A percentile compares a stretch with the other conserved stretches of the same genome.
Evolutionary conservation across 2,113 vertebrate species (phyloP).

Genomic region (Stictonetta naevosa): DNA sequence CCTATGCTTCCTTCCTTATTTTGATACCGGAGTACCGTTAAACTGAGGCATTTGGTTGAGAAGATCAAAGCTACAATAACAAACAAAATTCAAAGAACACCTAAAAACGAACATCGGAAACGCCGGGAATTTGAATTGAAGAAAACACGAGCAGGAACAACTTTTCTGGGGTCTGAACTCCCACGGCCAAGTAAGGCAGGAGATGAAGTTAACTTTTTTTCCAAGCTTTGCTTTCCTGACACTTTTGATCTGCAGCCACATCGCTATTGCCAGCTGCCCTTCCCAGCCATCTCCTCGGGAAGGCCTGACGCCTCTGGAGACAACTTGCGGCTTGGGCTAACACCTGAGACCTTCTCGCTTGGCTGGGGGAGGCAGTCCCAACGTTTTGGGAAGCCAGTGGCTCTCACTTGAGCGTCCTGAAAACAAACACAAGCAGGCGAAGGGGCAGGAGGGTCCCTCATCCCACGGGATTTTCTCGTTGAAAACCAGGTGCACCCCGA

Average conservation of each 20-base stretch:
- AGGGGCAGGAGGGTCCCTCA: background rate
- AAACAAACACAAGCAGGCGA: background rate
- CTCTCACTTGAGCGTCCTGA: background rate
- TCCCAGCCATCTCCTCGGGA: background rate
- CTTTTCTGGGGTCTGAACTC: background rate
- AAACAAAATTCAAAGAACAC: background rate
- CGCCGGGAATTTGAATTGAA: background rate
- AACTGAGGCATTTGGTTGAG: background rate
- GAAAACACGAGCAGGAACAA: background rate
- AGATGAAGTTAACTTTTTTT: background rate
- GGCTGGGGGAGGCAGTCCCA: fast-evolving
- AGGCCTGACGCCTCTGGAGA: background rate
- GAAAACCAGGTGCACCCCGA: background rate
- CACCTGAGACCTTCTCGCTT: background rate
- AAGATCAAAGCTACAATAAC: background rate
- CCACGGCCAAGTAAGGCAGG: background rate
- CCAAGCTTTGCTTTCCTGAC: background rate
- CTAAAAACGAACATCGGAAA: background rate
- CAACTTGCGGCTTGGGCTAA: background rate
- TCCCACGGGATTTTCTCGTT: background rate
- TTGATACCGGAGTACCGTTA: background rate
- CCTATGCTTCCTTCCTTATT: background rate
- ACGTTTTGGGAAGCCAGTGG: background rate
- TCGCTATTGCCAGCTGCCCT: background rate
- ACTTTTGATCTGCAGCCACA: background rate